A percentile compares a stretch with the other conserved stretches of the same genome.
Evolutionary conservation across 1,140 invertebrate genomes (phyloP).

Genomic region (Contarinia nasturtii): DNA sequence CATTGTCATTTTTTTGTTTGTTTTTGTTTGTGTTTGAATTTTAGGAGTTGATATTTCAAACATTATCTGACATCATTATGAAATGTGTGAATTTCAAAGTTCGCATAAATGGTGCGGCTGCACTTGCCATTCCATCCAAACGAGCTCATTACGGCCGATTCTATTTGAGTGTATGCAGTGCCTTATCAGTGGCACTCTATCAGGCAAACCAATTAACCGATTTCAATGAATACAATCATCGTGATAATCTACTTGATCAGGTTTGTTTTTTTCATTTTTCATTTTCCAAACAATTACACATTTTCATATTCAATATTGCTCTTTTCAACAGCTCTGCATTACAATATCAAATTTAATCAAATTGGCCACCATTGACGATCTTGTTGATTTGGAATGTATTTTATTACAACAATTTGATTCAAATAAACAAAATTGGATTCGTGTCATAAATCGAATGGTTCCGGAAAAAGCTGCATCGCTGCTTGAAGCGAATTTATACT

Average conservation of each 20-base stretch:
- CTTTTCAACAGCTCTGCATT: constrained; percentile 11
- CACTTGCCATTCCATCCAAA: constrained; percentile 36
- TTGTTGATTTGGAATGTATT: constrained; percentile 7
- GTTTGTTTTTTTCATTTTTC: constrained; percentile 14
- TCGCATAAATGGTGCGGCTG: constrained; percentile 61
- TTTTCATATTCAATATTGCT: neutral
- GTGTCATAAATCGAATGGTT: constrained; percentile 16
- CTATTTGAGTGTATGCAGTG: constrained; percentile 42
- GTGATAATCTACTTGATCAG: constrained; percentile 51
- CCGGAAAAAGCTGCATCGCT: constrained; percentile 18
- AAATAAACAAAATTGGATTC: constrained; percentile 14
- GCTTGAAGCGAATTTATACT: constrained; percentile 11
- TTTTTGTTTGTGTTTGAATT: neutral
- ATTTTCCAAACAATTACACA: neutral
- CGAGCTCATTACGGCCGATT: constrained; percentile 38
- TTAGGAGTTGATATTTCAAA: constrained; percentile 23
- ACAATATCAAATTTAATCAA: constrained; percentile 14
- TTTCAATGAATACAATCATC: constrained; percentile 61
- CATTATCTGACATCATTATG: constrained; percentile 27
- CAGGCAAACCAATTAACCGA: constrained; percentile 54
- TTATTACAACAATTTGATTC: constrained; percentile 9
- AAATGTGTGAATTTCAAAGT: constrained; percentile 43
- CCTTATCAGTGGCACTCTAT: constrained; percentile 45
- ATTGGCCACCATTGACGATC: constrained; percentile 10
- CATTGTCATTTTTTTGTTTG: too few relatives aligned